Percentiles rank a stretch among this genome's conserved stretches.
phyloP scores from a whole-genome alignment of 2,888 invertebrate genomes.

The Pristionchus exspectatus region DNA sequence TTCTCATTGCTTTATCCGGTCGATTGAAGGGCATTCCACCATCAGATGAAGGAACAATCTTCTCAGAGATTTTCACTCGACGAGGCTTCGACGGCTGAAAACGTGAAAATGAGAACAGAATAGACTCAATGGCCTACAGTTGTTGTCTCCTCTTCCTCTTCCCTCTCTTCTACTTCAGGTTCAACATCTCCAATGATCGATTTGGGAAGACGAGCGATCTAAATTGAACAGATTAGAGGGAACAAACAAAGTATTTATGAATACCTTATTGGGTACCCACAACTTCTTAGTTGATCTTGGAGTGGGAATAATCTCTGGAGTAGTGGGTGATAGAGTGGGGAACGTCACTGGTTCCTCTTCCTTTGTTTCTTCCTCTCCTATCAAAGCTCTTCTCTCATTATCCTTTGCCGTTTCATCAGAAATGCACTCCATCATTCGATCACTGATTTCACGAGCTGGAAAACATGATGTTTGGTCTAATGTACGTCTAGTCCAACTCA shows the following conservation, averaged over 20 bases:
- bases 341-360: slow-evolving; percentile 20
- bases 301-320: not conserved
- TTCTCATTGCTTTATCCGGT: slow-evolving; percentile 48
- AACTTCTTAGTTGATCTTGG: not conserved
- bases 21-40: slow-evolving; percentile 53
- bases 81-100: not conserved
- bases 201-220: slow-evolving; percentile 46
- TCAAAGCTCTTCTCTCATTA: slow-evolving; percentile 34
- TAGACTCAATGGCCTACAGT: not conserved
- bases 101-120: not conserved
- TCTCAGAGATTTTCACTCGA: slow-evolving; percentile 44
- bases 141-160: slow-evolving; percentile 12
- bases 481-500: not conserved
- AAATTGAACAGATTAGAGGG: not conserved
- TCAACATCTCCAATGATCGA: slow-evolving; percentile 29
- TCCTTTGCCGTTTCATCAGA: slow-evolving; percentile 48
- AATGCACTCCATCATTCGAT: slow-evolving; percentile 56
- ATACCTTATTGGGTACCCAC: slow-evolving; percentile 54
- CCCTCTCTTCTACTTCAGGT: slow-evolving; percentile 29
- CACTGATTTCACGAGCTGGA: slow-evolving; percentile 55
- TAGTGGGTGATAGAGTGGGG: slow-evolving; percentile 53
- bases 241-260: not conserved
- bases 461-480: not conserved
- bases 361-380: slow-evolving; percentile 17
- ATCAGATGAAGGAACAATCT: slow-evolving; percentile 46